A percentile compares a stretch with the other conserved stretches of the same genome.
Conservation (phyloP, 2,113 vertebrate genomes). For the Patagioenas fasciata region DNA sequence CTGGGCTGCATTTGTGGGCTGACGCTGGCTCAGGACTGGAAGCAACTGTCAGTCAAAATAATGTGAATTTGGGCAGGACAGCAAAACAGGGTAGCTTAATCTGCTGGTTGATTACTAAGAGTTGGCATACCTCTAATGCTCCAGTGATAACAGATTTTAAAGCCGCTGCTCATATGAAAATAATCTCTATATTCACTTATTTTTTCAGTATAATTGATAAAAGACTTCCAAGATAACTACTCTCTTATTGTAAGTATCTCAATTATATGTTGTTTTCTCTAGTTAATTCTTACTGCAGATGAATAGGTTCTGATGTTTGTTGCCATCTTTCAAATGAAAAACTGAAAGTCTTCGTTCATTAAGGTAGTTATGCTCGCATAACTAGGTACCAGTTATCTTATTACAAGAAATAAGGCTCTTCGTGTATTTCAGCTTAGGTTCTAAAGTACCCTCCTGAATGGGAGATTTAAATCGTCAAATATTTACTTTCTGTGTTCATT, state of each 20-base stretch:
- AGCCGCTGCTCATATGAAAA: neutral
- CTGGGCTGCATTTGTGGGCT: neutral
- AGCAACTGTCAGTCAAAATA: neutral
- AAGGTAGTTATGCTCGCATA: neutral
- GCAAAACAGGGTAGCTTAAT: neutral
- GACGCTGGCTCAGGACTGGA: neutral
- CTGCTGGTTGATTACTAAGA: neutral
- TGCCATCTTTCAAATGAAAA: neutral
- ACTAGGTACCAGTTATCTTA: neutral
- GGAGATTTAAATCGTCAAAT: neutral
- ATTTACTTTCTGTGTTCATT: conserved; percentile 7
- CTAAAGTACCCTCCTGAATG: neutral
- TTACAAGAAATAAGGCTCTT: neutral
- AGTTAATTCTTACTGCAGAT: neutral
- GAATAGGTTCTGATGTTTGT: neutral
- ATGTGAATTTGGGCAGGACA: rapidly evolving
- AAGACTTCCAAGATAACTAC: neutral
- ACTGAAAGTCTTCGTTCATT: neutral
- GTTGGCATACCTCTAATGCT: neutral
- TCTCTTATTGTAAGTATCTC: neutral
- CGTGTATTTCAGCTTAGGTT: neutral
- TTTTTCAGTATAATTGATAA: neutral
- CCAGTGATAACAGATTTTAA: neutral
- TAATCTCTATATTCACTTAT: neutral
- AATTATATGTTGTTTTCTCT: neutral